Percentiles rank a stretch among this genome's conserved stretches.
These are phyloP conservation scores for Enteromius mattozi DNA, from an alignment of 2,797 vertebrate genomes.

Conservation along the genomic window DNA sequence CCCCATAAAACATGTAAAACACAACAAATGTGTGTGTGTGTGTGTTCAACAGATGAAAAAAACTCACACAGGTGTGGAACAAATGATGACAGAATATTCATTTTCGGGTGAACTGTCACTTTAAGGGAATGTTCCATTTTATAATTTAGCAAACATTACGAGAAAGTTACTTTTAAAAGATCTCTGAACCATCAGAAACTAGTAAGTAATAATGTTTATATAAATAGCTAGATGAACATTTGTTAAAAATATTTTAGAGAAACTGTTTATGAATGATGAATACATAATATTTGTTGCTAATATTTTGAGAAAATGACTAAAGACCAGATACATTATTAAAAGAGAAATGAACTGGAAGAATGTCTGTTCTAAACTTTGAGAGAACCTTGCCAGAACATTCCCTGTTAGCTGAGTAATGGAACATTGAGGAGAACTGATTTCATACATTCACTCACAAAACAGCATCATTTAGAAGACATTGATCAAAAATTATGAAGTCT, in stretches of 20 bases:
- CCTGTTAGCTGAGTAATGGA: not conserved
- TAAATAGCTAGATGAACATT: not conserved
- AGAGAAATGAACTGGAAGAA: not conserved
- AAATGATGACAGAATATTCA: not conserved
- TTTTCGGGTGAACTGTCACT: not conserved
- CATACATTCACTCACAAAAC: not conserved
- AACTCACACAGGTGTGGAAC: not conserved
- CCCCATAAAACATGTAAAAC: too few relatives aligned
- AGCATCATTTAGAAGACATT: not conserved
- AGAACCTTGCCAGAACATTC: not conserved
- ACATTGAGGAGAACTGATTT: constrained; percentile 7
- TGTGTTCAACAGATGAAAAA: not conserved
- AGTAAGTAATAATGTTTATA: not conserved
- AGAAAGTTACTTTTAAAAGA: not conserved
- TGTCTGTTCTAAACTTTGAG: not conserved
- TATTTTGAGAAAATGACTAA: not conserved
- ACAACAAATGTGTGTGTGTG: too few relatives aligned
- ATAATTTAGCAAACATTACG: not conserved
- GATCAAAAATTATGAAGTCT: not conserved
- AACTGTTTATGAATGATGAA: not conserved
- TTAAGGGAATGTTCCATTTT: not conserved
- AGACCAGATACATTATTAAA: not conserved
- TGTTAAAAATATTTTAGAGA: not conserved
- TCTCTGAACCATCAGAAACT: not conserved
- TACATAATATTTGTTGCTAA: not conserved